These are phyloP conservation scores for Melitaea athalia DNA, from an alignment of 2,888 invertebrate genomes.

Conservation along the genomic window DNA sequence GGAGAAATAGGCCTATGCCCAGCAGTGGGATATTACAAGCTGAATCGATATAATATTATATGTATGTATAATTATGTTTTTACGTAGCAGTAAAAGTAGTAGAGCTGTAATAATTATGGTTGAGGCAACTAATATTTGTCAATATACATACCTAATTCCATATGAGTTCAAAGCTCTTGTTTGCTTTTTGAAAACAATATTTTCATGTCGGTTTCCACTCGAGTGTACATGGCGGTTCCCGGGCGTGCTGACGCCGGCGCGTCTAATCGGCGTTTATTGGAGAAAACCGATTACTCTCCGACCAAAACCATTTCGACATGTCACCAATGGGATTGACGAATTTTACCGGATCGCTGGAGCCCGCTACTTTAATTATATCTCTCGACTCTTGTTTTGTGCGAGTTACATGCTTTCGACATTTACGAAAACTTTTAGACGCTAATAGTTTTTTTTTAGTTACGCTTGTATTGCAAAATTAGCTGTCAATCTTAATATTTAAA, in stretches of 20 bases:
- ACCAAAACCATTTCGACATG: constrained; percentile 76
- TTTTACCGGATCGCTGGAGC: constrained; percentile 29
- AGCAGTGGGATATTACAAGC: too few relatives aligned
- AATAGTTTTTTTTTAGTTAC: not conserved
- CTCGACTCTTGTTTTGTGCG: constrained; percentile 18
- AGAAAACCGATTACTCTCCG: constrained; percentile 80
- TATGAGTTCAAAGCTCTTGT: too few relatives aligned
- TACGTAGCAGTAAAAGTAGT: not conserved
- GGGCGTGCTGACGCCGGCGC: constrained; percentile 79
- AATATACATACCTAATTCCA: too few relatives aligned
- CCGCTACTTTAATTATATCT: constrained; percentile 36
- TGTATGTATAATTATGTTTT: not conserved
- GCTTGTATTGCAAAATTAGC: constrained; percentile 1
- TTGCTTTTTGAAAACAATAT: not conserved
- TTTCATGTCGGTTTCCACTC: constrained; percentile 26
- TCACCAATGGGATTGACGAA: constrained; percentile 53
- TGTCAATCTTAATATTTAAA: not conserved
- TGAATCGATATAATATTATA: too few relatives aligned
- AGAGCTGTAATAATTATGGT: too few relatives aligned
- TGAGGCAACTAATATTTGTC: too few relatives aligned
- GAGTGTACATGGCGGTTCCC: constrained; percentile 61
- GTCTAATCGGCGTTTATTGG: constrained; percentile 82
- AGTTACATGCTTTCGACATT: constrained; percentile 21
- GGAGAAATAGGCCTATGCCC: too few relatives aligned
- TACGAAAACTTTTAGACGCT: constrained; percentile 22